A percentile compares a stretch with the other conserved stretches of the same genome.
These are phyloP conservation scores for Hirudinaria manillensis DNA, from an alignment of 2,888 invertebrate species.

Conservation along the genomic window DNA sequence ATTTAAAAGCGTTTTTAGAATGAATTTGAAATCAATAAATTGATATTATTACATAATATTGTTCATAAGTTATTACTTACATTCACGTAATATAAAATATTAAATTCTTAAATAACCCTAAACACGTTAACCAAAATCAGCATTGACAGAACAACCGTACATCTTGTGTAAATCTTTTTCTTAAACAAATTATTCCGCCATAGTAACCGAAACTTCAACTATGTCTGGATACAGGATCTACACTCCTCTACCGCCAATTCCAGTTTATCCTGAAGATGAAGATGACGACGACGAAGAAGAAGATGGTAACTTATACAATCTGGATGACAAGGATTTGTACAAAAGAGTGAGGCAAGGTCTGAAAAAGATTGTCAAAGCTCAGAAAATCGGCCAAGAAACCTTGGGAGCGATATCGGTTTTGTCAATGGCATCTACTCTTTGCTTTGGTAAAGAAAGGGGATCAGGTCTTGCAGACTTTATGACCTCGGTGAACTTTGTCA, in stretches of 20 bases:
- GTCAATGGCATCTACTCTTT: neutral
- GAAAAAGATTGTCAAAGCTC: neutral
- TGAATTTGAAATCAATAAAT: too few relatives aligned
- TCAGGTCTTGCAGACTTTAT: slow-evolving; percentile 11
- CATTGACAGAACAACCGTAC: too few relatives aligned
- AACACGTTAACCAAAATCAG: too few relatives aligned
- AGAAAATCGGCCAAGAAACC: neutral
- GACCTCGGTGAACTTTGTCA: slow-evolving; percentile 13
- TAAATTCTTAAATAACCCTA: too few relatives aligned
- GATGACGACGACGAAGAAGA: neutral
- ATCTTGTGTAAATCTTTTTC: too few relatives aligned
- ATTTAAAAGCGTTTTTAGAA: too few relatives aligned
- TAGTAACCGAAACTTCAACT: too few relatives aligned
- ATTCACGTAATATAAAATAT: too few relatives aligned
- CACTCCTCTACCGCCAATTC: slow-evolving; percentile 28
- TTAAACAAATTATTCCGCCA: too few relatives aligned
- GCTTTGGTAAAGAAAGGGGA: neutral
- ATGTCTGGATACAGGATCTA: slow-evolving; percentile 4
- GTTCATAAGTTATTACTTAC: too few relatives aligned
- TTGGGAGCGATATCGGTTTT: neutral
- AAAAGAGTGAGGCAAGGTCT: neutral
- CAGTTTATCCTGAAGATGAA: neutral
- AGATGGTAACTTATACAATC: neutral
- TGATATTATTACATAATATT: too few relatives aligned
- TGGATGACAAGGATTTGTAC: neutral